Conservation (phyloP, 35 echinoderm and acorn worm species). For the Ophioderma brevispina region DNA sequence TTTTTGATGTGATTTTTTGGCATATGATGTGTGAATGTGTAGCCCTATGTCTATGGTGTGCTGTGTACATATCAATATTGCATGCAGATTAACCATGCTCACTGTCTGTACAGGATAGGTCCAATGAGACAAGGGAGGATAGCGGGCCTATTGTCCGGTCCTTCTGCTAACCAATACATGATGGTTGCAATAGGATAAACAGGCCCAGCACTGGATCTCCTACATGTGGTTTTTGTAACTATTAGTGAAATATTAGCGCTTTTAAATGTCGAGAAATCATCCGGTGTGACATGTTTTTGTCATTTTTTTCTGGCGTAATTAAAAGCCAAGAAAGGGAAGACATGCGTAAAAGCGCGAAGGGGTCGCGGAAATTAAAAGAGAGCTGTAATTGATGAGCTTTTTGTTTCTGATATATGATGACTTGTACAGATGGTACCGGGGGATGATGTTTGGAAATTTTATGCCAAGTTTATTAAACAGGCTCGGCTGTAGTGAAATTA, state of each 20-base stretch:
- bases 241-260: conserved; percentile 2
- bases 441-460: not conserved
- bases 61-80: too few relatives aligned
- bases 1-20: too few relatives aligned
- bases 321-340: not conserved
- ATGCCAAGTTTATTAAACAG: conserved; percentile 1
- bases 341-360: not conserved
- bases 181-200: not conserved
- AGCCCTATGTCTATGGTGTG: too few relatives aligned
- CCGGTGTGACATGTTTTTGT: conserved; percentile 5
- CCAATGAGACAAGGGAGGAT: too few relatives aligned
- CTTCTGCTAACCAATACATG: not conserved
- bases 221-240: not conserved
- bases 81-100: too few relatives aligned
- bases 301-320: not conserved
- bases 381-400: not conserved
- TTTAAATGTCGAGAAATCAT: conserved; percentile 1
- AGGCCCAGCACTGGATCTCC: not conserved
- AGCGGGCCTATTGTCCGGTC: not conserved
- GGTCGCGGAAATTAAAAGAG: conserved; percentile 9
- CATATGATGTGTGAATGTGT: too few relatives aligned
- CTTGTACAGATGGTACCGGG: not conserved
- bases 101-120: too few relatives aligned
- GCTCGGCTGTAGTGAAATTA: not conserved
- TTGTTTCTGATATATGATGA: conserved; percentile 1